Percentiles rank a stretch among this genome's conserved stretches.
These are phyloP conservation scores for Pheosia gnoma DNA, from an alignment of 2,888 invertebrate genomes.

Conservation along the genomic window DNA sequence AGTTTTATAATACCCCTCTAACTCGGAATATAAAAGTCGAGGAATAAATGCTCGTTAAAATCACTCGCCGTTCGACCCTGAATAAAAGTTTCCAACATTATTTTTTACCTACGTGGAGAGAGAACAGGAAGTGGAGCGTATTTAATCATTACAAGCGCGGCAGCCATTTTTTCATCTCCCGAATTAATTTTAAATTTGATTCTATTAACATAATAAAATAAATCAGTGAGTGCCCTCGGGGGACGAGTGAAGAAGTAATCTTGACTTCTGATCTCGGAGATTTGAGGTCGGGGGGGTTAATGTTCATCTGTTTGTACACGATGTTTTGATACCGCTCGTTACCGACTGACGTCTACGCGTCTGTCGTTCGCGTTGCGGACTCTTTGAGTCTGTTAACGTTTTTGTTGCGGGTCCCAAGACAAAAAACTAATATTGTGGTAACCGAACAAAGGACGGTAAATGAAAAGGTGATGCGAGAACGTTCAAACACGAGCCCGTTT, in stretches of 20 bases:
- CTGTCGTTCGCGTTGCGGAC: conserved; percentile 41
- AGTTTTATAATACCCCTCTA: conserved; percentile 63
- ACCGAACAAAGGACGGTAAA: conserved; percentile 61
- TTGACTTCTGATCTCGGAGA: conserved; percentile 50
- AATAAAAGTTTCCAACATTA: conserved; percentile 66
- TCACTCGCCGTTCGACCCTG: conserved; percentile 66
- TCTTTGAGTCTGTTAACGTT: conserved; percentile 54
- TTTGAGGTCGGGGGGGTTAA: conserved; percentile 55
- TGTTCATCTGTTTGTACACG: conserved; percentile 56
- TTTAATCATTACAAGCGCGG: conserved; percentile 69
- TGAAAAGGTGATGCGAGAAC: conserved; percentile 56
- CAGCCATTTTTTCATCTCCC: conserved; percentile 61
- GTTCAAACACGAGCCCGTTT: conserved; percentile 33
- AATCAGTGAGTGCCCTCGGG: conserved; percentile 52
- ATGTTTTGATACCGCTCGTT: conserved; percentile 46
- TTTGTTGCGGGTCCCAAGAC: conserved; percentile 54
- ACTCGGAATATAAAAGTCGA: conserved; percentile 55
- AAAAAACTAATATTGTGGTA: conserved; percentile 65
- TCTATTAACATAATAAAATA: conserved; percentile 71
- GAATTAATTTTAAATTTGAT: conserved; percentile 72
- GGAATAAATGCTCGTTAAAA: conserved; percentile 78
- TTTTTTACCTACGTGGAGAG: conserved; percentile 53
- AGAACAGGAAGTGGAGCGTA: conserved; percentile 62
- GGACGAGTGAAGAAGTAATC: conserved; percentile 49
- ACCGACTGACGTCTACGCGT: conserved; percentile 38